These are phyloP conservation scores for Holocentrus rufus DNA, from an alignment of 2,797 vertebrate genomes.

Conservation along the genomic window DNA sequence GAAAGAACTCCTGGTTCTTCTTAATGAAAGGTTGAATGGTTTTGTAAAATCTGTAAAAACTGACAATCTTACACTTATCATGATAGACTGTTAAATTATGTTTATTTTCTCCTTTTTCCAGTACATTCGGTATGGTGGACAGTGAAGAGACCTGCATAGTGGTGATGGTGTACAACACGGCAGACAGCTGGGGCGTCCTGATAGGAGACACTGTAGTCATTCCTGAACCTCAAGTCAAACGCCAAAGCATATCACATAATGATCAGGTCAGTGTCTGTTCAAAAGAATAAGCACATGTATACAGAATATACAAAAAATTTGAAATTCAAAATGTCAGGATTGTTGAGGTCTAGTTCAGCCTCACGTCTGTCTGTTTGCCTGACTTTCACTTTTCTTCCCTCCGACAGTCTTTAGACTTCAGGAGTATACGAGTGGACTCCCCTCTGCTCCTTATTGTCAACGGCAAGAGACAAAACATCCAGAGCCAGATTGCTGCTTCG, in stretches of 20 bases:
- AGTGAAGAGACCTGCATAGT: slow-evolving; percentile 87
- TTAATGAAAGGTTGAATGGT: not conserved
- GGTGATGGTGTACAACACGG: slow-evolving; percentile 93
- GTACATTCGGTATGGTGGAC: slow-evolving; percentile 90
- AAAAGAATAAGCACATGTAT: not conserved
- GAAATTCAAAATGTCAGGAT: too few species aligned
- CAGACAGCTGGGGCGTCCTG: slow-evolving; percentile 91
- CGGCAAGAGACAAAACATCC: slow-evolving; percentile 85
- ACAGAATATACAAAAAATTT: too few species aligned
- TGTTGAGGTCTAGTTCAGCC: too few species aligned
- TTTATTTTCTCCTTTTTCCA: slow-evolving; percentile 50
- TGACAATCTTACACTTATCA: not conserved
- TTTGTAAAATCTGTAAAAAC: not conserved
- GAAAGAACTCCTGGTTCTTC: not conserved
- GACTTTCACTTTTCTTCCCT: slow-evolving; percentile 8
- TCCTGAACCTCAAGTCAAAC: slow-evolving; percentile 88
- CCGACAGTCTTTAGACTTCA: slow-evolving; percentile 86
- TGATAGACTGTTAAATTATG: not conserved
- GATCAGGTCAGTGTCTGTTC: slow-evolving; percentile 81
- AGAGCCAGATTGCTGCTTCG: slow-evolving; percentile 86
- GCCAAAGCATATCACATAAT: slow-evolving; percentile 86
- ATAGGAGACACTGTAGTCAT: slow-evolving; percentile 92
- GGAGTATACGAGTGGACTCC: slow-evolving; percentile 90
- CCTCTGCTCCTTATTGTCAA: slow-evolving; percentile 91
- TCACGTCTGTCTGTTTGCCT: not conserved